These are phyloP conservation scores for Sitta europaea DNA, from an alignment of 2,113 vertebrate species.

Conservation along the genomic window DNA sequence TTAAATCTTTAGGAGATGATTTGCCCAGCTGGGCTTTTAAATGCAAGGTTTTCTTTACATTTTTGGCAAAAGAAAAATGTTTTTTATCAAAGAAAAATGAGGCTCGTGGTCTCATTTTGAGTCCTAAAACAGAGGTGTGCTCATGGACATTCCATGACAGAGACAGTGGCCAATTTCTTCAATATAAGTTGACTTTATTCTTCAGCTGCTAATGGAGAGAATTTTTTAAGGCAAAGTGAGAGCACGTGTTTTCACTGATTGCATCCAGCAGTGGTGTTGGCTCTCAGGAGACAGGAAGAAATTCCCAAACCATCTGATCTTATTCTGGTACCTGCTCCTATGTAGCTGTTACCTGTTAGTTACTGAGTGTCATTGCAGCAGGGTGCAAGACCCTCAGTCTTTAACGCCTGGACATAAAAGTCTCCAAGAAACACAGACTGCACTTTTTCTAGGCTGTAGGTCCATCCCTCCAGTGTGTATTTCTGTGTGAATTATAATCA, in stretches of 20 bases:
- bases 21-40: not conserved
- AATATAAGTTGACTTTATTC: not conserved
- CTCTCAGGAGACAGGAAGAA: not conserved
- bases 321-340: not conserved
- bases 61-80: not conserved
- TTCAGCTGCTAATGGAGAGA: not conserved
- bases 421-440: not conserved
- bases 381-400: not conserved
- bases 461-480: not conserved
- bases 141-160: not conserved
- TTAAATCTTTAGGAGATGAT: not conserved
- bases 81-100: not conserved
- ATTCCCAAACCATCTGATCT: not conserved
- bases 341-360: not conserved
- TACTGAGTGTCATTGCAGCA: not conserved
- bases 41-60: not conserved
- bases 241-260: not conserved
- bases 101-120: not conserved
- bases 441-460: not conserved
- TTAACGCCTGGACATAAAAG: not conserved
- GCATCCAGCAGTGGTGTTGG: not conserved
- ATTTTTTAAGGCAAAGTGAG: not conserved
- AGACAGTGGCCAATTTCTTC: not conserved
- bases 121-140: not conserved
- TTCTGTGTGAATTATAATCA: constrained; percentile 1